These are phyloP conservation scores for Spisula subtruncata DNA, from an alignment of 2,888 invertebrate genomes.

Conservation along the genomic window DNA sequence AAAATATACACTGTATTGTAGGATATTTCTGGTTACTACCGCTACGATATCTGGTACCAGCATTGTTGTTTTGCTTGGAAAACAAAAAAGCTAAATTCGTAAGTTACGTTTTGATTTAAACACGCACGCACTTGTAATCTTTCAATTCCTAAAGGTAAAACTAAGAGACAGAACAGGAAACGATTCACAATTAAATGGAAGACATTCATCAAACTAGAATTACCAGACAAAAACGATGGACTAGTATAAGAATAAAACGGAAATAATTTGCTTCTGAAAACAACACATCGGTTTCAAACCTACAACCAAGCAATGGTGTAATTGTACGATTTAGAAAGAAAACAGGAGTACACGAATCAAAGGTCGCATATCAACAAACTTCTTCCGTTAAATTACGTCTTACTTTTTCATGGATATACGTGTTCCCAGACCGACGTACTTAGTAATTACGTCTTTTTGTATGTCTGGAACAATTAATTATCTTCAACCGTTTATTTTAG, in stretches of 20 bases:
- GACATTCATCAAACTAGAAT: background rate
- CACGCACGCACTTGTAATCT: too few species aligned
- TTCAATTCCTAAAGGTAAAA: too few species aligned
- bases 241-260: background rate
- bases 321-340: background rate
- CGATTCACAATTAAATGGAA: too few species aligned
- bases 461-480: background rate
- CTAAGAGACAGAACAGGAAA: too few species aligned
- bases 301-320: background rate
- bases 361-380: background rate
- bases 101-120: too few species aligned
- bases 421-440: background rate
- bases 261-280: background rate
- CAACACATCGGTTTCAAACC: background rate
- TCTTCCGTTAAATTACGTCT: background rate
- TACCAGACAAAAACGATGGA: background rate
- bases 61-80: too few species aligned
- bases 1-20: too few species aligned
- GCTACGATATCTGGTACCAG: too few species aligned
- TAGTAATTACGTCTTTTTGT: background rate
- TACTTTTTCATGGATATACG: background rate
- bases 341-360: background rate
- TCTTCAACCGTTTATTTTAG: background rate
- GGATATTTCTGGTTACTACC: too few species aligned
- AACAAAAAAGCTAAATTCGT: too few species aligned